A percentile compares a stretch with the other conserved stretches of the same genome.
Evolutionary conservation across 2,888 invertebrate genomes (phyloP).

Genomic region (Hoplodrina blanda): DNA sequence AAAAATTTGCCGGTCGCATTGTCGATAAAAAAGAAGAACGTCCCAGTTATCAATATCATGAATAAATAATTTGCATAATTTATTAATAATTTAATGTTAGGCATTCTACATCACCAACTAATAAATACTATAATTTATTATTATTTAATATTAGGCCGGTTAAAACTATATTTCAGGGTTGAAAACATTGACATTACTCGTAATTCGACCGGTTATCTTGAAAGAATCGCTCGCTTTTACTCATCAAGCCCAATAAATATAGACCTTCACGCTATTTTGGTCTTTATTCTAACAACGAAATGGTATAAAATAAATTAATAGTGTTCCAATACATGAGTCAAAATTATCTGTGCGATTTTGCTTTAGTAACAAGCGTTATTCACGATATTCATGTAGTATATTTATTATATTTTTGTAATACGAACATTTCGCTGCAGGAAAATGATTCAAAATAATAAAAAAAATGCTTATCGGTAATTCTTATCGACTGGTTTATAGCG

Average conservation of each 20-base stretch:
- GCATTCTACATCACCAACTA: not conserved
- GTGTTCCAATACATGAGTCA: not conserved
- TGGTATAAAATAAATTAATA: not conserved
- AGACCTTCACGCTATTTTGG: not conserved
- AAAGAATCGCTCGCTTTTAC: constrained; percentile 23
- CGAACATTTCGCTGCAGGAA: constrained; percentile 15
- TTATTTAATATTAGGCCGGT: not conserved
- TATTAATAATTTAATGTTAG: too few species aligned
- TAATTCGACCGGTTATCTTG: constrained; percentile 20
- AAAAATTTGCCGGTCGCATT: too few species aligned
- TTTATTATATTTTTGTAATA: not conserved
- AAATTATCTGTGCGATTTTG: constrained; percentile 18
- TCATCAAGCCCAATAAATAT: not conserved
- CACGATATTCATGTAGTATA: not conserved
- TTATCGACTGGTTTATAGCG: constrained; percentile 17
- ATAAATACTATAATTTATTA: too few species aligned
- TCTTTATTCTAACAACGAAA: not conserved
- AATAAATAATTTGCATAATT: too few species aligned
- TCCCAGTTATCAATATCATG: too few species aligned
- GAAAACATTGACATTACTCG: constrained; percentile 28
- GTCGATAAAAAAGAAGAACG: too few species aligned
- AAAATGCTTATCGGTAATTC: not conserved
- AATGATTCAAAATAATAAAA: constrained; percentile 3
- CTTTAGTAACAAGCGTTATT: not conserved
- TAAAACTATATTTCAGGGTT: constrained; percentile 16